These are phyloP conservation scores for Netelia virgata DNA, from an alignment of 2,888 invertebrate genomes.

Conservation along the genomic window DNA sequence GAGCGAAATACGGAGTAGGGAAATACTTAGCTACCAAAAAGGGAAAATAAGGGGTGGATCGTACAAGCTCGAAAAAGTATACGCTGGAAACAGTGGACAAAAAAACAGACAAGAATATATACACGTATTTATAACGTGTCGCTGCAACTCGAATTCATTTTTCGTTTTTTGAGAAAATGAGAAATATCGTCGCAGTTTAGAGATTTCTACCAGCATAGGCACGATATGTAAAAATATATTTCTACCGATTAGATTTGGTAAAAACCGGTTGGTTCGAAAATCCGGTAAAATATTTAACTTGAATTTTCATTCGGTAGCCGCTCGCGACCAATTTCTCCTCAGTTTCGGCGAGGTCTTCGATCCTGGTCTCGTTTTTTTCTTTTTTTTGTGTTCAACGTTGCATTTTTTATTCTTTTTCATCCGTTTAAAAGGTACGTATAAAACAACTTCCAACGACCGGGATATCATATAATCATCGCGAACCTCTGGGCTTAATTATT, in stretches of 20 bases:
- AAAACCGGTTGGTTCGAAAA: too few species aligned
- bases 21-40: background rate
- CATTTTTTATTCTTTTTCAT: background rate
- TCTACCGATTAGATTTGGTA: constrained; percentile 22
- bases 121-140: background rate
- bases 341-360: constrained; percentile 17
- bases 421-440: background rate
- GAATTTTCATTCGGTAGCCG: constrained; percentile 58
- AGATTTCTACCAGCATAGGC: constrained; percentile 14
- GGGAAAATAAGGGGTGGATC: background rate
- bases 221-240: background rate
- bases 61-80: background rate
- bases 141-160: constrained; percentile 29
- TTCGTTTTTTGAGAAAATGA: constrained; percentile 25
- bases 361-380: constrained; percentile 16
- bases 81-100: background rate
- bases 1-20: too few species aligned
- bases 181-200: constrained; percentile 34
- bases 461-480: constrained; percentile 20
- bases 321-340: constrained; percentile 38
- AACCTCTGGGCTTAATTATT: constrained; percentile 47
- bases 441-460: background rate
- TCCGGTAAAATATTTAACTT: constrained; percentile 37
- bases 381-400: background rate
- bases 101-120: background rate